Base-by-base conservation (phyloP, 1,140 invertebrate genomes). In the Macrosteles quadrilineatus region DNA sequence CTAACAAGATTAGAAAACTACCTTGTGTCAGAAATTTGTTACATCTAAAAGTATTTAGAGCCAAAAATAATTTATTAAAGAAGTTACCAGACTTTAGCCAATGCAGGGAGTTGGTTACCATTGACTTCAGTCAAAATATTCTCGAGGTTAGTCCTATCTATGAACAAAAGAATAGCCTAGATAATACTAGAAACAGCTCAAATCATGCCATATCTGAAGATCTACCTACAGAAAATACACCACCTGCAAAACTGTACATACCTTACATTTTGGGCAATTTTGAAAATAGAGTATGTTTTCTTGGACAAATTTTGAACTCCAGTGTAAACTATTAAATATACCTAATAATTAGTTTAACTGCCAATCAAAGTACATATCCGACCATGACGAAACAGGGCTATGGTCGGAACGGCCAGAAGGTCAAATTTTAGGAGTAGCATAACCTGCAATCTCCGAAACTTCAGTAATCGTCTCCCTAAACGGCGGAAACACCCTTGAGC, bases 81-180 rank as follows among this genome's bases (percentile, higher is more conserved):
- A n/a, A 50, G 21, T 50, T 50, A 23, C 47, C 47, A 4, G 47
- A 50, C 47, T 50, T 50, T n/a, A 50, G 47, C 21, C 47, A 50
- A 19, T 50, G 47, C 47, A 6, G 47, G n/a, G 47, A 50, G n/a
- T 23, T 50, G 17, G n/a, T 50, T 23, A 9, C 4, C 21, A 23
- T 50, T 19, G n/a, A 50, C n/a, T 50, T 50, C 47, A 50, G 47
- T 50, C n/a, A 50, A 4, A 50, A 50, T 23, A 6, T 19, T 19
- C 3, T 50, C n/a, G 17, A 50, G 47, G 47, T 50, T 50, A 23
- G 47, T 50, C 6, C 17, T 9, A 19, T 50, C n/a, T 50, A n/a
- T n/a, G n/a, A n/a, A n/a, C n/a, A n/a, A n/a, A n/a, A n/a, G n/a
- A n/a, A n/a, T n/a, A n/a, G n/a, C n/a, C n/a, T n/a, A n/a, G n/a